Conservation (phyloP, 2,888 invertebrate genomes). For the Acrobasis consociella region DNA sequence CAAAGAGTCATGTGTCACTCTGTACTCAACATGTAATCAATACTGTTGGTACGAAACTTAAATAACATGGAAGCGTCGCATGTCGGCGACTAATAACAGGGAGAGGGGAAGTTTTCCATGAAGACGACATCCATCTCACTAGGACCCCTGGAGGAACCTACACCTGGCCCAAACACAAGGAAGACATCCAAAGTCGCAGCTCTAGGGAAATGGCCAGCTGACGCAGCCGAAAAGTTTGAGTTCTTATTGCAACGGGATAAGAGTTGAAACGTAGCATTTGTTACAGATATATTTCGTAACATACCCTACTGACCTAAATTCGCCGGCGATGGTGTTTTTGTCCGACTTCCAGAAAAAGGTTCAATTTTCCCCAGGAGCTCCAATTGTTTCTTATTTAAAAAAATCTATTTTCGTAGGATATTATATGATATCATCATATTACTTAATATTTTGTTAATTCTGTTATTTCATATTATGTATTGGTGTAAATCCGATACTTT, state of each 20-base stretch:
- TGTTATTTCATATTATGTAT: no score
- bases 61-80: conserved; percentile 16
- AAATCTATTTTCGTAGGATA: no score
- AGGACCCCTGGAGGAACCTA: conserved; percentile 3
- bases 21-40: conserved; percentile 1
- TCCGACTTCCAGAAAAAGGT: background rate
- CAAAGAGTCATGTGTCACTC: background rate
- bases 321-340: background rate
- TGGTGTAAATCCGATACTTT: no score
- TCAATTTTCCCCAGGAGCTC: background rate
- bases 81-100: conserved; percentile 14
- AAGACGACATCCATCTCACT: conserved; percentile 11
- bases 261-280: background rate
- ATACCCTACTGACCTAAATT: conserved; percentile 12
- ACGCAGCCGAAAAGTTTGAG: conserved; percentile 5
- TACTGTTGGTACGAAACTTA: conserved; percentile 16
- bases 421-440: no score
- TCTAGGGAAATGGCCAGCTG: conserved; percentile 14
- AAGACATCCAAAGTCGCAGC: background rate
- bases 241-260: conserved; percentile 14
- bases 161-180: conserved; percentile 4
- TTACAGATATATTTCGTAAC: conserved; percentile 7
- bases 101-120: conserved; percentile 12
- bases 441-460: no score
- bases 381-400: no score